These are phyloP conservation scores for Crossaster papposus DNA, from an alignment of 53 echinoderm and acorn worm genomes.

Conservation along the genomic window DNA sequence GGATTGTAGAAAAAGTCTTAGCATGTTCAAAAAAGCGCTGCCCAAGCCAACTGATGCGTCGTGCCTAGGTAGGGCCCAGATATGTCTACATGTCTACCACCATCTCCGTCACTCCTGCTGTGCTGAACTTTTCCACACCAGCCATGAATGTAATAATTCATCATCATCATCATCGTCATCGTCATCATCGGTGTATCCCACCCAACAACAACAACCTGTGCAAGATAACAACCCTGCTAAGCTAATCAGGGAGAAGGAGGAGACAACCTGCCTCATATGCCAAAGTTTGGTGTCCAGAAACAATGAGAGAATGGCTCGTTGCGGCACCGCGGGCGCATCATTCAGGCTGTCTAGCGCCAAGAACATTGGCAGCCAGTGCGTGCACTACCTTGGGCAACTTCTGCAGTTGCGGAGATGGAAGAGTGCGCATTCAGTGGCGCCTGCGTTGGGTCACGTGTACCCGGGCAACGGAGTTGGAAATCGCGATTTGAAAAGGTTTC, in stretches of 20 bases:
- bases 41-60: not conserved
- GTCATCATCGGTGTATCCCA: not conserved
- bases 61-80: conserved; percentile 12
- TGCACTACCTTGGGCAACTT: conserved; percentile 65
- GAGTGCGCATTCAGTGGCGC: conserved; percentile 77
- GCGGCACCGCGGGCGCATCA: not conserved
- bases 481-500: conserved; percentile 87
- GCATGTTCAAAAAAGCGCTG: conserved; percentile 38
- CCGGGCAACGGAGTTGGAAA: conserved; percentile 32
- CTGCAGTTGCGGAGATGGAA: conserved; percentile 86
- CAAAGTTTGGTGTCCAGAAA: not conserved
- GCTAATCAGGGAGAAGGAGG: not conserved
- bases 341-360: not conserved
- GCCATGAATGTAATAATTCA: not conserved
- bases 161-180: too few relatives aligned
- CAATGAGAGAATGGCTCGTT: not conserved
- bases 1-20: not conserved
- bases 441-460: conserved; percentile 18
- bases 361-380: conserved; percentile 19
- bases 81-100: conserved; percentile 19
- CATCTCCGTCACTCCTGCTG: conserved; percentile 2
- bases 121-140: not conserved
- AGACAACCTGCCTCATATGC: not conserved
- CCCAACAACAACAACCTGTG: not conserved
- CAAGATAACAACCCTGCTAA: not conserved